Evolutionary conservation across 1,140 invertebrate species (phyloP).

Genomic region (Thalassaphorura encarpata): DNA sequence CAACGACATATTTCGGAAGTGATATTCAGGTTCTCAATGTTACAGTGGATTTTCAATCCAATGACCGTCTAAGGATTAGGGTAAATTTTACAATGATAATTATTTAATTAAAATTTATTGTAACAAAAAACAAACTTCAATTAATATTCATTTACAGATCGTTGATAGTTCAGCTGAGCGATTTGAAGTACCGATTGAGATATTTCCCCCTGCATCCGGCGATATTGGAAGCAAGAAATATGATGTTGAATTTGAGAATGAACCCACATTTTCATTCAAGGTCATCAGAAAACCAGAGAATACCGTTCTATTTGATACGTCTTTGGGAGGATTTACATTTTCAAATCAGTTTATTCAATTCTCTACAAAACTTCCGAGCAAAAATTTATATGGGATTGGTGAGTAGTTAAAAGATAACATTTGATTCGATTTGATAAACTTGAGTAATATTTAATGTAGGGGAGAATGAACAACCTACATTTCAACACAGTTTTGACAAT

Average conservation of each 20-base stretch:
- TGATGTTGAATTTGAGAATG: conserved; percentile 13
- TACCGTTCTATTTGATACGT: conserved; percentile 21
- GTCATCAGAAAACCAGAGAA: conserved; percentile 15
- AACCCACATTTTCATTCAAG: conserved; percentile 25
- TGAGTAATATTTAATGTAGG: too few relatives aligned
- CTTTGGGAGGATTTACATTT: conserved; percentile 55
- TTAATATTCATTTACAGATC: conserved; percentile 1
- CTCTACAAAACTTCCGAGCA: conserved; percentile 51
- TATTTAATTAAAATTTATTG: too few relatives aligned
- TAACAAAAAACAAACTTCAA: not conserved
- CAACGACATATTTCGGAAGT: conserved; percentile 1
- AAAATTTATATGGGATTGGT: conserved; percentile 43
- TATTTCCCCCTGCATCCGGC: conserved; percentile 11
- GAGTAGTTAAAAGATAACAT: too few relatives aligned
- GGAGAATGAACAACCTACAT: conserved; percentile 36
- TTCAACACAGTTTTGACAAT: conserved; percentile 34
- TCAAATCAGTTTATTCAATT: conserved; percentile 78
- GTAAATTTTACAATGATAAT: conserved; percentile 1
- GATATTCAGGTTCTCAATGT: not conserved
- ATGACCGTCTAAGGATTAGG: conserved; percentile 27
- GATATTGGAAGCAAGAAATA: conserved; percentile 14
- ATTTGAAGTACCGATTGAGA: conserved; percentile 26
- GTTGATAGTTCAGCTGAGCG: conserved; percentile 17
- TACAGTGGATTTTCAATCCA: conserved; percentile 18
- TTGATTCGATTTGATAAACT: too few relatives aligned